Evolutionary conservation across 2,888 invertebrate genomes (phyloP), one percentile per base, ranked within the genome.

Genomic region (Dolichopus griseipennis): DNA sequence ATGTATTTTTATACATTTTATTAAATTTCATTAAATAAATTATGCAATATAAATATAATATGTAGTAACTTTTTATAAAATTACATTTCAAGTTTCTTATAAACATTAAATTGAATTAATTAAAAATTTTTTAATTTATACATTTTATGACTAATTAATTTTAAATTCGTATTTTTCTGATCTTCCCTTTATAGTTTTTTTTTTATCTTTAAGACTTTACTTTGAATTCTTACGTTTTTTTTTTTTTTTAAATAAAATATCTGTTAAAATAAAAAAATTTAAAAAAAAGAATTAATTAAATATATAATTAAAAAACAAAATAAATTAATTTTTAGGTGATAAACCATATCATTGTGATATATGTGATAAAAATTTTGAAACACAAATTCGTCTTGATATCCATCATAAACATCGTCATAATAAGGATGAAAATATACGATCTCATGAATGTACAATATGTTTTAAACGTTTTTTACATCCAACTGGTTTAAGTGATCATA

Each of bases 271-370:
- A 52, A 6, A 52, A 12, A 52, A 18, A 52, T n/a, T 37, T 10
- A 37, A 1, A 12, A 37, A n/a, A 2, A 41, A 41, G 12, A 41
- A 12, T 41, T 9, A 41, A 6, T 15, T n/a, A n/a, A 43, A 10
- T 15, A 43, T 52, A 2, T 52, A 52, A 52, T 52, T 18, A 15
- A 6, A 52, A 52, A 10, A 37, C 10, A 37, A 52, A 52, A 18
- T 52, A 18, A 52, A 52, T 64, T 34, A 64, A 21, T 64, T 64
- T n/a, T 64, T 64, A 64, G 64, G 64, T 34, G 64, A 64, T 9
- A 64, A 64, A 64, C 64, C 64, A 37, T 64, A 20, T 37, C 64
- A 64, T 6, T 64, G 64, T 64, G 33, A 64, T n/a, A 64, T 20
- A 33, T 64, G 64, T 10, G 64, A 22, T 33, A n/a, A 64, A 37